Evolutionary conservation across 2,113 vertebrate genomes (phyloP).

Genomic region (Nesoenas mayeri): DNA sequence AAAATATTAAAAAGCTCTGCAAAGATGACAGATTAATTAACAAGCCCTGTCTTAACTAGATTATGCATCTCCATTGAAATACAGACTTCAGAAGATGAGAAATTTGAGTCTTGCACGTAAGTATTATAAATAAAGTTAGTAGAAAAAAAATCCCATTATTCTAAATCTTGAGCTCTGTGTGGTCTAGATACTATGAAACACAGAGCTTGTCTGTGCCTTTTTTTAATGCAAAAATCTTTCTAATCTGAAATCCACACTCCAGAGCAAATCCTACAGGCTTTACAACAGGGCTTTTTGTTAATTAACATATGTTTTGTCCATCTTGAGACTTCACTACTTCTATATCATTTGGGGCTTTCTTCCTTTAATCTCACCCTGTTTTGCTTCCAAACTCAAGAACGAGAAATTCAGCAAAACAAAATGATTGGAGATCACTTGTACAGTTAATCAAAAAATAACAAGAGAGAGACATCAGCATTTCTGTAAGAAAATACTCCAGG

Average conservation of each 20-base stretch:
- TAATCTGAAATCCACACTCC: slow-evolving; percentile 33
- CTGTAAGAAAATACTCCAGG: slow-evolving; percentile 36
- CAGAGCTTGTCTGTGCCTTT: background rate
- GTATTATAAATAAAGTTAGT: background rate
- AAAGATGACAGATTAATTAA: background rate
- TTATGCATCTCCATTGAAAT: background rate
- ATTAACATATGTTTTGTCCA: slow-evolving; percentile 29
- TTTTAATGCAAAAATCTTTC: background rate
- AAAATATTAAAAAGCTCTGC: background rate
- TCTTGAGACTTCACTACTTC: background rate
- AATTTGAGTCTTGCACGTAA: background rate
- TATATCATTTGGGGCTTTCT: background rate
- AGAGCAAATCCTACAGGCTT: slow-evolving; percentile 37
- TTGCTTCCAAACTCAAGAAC: slow-evolving; percentile 13
- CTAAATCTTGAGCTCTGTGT: background rate
- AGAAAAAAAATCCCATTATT: background rate
- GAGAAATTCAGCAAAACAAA: slow-evolving; percentile 34
- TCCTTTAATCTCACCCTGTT: slow-evolving; percentile 20
- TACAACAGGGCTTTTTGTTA: slow-evolving; percentile 1
- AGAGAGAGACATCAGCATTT: slow-evolving; percentile 32
- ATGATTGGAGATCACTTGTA: background rate
- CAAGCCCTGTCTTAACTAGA: background rate
- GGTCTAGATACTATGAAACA: background rate
- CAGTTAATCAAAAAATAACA: slow-evolving; percentile 24
- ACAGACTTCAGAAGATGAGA: background rate